Percentiles rank a stretch among this genome's conserved stretches.
Evolutionary conservation across 2,113 vertebrate genomes (phyloP).

Genomic region (Tamias sibiricus): DNA sequence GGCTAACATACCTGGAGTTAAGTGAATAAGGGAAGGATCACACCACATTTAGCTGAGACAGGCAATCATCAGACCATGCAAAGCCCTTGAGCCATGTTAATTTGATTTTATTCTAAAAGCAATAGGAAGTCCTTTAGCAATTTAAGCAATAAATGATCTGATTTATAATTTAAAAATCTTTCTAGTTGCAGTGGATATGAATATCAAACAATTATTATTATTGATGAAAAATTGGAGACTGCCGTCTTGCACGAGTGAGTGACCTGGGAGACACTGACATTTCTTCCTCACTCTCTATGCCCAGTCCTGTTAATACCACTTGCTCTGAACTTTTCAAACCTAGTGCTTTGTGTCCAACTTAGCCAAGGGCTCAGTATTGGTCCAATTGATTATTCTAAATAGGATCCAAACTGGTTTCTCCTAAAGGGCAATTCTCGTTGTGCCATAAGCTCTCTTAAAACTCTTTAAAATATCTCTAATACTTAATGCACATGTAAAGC

Average conservation of each 20-base stretch:
- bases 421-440: neutral
- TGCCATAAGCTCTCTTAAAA: neutral
- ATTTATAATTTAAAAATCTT: neutral
- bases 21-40: neutral
- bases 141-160: neutral
- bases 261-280: neutral
- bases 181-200: neutral
- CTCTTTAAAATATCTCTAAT: neutral
- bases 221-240: neutral
- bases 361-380: neutral
- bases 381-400: neutral
- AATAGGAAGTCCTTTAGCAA: neutral
- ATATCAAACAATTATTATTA: neutral
- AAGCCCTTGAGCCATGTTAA: neutral
- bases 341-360: neutral
- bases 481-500: neutral
- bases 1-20: neutral
- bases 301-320: neutral
- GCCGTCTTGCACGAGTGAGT: neutral
- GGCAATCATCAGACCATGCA: neutral
- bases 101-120: slow-evolving; percentile 30
- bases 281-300: neutral
- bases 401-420: neutral
- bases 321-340: neutral
- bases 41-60: neutral